phyloP scores from a whole-genome alignment of 2,888 invertebrate species.

The Oegoconia quadripuncta region DNA sequence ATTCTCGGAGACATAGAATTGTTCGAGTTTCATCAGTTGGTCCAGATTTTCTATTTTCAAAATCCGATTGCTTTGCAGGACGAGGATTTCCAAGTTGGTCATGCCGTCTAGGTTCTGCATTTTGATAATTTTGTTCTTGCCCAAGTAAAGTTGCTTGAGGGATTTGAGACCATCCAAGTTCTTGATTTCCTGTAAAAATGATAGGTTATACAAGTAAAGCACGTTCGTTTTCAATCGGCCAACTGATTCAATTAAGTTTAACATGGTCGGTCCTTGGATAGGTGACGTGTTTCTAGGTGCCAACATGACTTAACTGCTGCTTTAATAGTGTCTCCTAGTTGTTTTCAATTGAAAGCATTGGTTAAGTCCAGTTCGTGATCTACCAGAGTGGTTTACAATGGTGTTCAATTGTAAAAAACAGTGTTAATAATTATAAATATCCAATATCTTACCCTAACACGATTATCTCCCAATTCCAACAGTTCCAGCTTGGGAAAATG shows the following conservation, averaged over 20 bases:
- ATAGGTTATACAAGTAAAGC: too few relatives aligned
- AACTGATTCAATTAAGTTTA: too few relatives aligned
- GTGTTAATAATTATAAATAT: background rate
- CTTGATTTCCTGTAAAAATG: slow-evolving; percentile 85
- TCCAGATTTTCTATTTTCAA: slow-evolving; percentile 92
- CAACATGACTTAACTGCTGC: too few relatives aligned
- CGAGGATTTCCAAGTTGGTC: slow-evolving; percentile 86
- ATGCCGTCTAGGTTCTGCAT: slow-evolving; percentile 90
- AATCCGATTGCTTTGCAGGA: slow-evolving; percentile 94
- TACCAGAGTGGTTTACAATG: too few relatives aligned
- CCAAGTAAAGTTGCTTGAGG: slow-evolving; percentile 90
- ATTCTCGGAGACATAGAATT: slow-evolving; percentile 96
- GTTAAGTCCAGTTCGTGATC: too few relatives aligned
- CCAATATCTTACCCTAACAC: slow-evolving; percentile 82
- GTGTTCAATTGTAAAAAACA: background rate
- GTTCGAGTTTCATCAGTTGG: slow-evolving; percentile 85
- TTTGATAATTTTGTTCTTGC: slow-evolving; percentile 96
- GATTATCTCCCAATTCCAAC: slow-evolving; percentile 97
- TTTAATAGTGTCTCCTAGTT: too few relatives aligned
- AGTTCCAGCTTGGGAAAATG: slow-evolving; percentile 88
- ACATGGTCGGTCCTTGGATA: too few relatives aligned
- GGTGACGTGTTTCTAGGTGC: too few relatives aligned
- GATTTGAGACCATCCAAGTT: slow-evolving; percentile 88
- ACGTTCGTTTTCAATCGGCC: too few relatives aligned
- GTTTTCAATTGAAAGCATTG: too few relatives aligned